phyloP scores from a whole-genome alignment of 92 coral and sea anemone species.

The Zoanthus sociatus region DNA sequence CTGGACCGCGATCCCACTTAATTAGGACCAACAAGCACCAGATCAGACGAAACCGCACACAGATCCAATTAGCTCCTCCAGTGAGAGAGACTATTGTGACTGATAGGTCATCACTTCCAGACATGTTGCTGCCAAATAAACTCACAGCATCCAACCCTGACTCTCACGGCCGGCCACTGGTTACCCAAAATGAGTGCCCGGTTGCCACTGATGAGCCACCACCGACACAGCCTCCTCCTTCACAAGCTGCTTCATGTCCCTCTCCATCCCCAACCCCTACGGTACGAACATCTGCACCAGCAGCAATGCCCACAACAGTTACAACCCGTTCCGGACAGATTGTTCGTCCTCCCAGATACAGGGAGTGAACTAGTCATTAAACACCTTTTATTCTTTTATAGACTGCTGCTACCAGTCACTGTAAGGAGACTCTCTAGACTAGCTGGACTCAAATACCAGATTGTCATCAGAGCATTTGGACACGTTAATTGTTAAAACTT shows the following conservation, averaged over 20 bases:
- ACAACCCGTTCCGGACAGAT: slow-evolving; percentile 17
- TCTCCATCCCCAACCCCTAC: background rate
- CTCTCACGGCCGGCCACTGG: background rate
- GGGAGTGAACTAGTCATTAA: background rate
- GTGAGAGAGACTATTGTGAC: background rate
- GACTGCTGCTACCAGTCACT: slow-evolving; percentile 6
- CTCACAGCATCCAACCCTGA: background rate
- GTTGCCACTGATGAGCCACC: background rate
- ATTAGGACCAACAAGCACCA: background rate
- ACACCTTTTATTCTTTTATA: background rate
- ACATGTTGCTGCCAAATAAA: background rate
- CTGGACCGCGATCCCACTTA: background rate
- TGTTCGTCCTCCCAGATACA: slow-evolving; percentile 1
- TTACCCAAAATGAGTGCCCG: background rate
- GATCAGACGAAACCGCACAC: slow-evolving; percentile 5
- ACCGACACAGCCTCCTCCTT: background rate
- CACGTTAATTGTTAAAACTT: background rate
- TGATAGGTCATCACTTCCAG: background rate
- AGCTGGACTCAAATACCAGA: slow-evolving; percentile 15
- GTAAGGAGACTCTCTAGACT: background rate
- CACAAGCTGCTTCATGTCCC: background rate
- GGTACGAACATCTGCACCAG: background rate
- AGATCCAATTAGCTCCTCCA: background rate
- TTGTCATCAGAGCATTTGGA: background rate
- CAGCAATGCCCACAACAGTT: background rate